phyloP scores from a whole-genome alignment of 2,888 invertebrate genomes.

The Oligia strigilis region DNA sequence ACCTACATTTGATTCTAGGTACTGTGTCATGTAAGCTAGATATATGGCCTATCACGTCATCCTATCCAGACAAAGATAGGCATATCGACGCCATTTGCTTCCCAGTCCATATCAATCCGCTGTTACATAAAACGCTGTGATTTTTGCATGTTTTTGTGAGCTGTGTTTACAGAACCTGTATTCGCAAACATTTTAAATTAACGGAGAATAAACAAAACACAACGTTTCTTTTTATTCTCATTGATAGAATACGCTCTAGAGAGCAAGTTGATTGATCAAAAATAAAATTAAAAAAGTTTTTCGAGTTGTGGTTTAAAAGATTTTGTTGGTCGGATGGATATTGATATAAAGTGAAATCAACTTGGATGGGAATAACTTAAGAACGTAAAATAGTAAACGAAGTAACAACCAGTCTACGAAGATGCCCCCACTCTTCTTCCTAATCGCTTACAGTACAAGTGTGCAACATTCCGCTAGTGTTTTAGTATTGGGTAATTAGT shows the following conservation, averaged over 20 bases:
- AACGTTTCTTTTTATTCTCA: constrained; percentile 22
- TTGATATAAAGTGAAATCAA: not conserved
- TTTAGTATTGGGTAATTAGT: too few relatives aligned
- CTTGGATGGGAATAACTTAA: not conserved
- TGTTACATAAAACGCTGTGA: constrained; percentile 21
- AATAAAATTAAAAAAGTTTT: constrained; percentile 28
- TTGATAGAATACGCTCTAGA: constrained; percentile 34
- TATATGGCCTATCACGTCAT: not conserved
- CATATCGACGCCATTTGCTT: not conserved
- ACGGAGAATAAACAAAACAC: too few relatives aligned
- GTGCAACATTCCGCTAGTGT: too few relatives aligned
- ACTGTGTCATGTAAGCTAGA: constrained; percentile 4
- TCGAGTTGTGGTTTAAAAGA: not conserved
- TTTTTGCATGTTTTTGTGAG: constrained; percentile 22
- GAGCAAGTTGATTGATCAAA: constrained; percentile 39
- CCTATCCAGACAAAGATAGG: not conserved
- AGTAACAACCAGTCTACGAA: too few relatives aligned
- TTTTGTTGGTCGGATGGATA: not conserved
- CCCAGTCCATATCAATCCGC: constrained; percentile 4
- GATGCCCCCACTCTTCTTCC: too few relatives aligned
- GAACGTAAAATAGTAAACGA: not conserved
- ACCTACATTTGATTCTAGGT: not conserved
- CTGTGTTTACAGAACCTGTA: constrained; percentile 27
- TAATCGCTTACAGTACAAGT: too few relatives aligned
- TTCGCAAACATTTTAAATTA: too few relatives aligned